Evolutionary conservation across 2,113 vertebrate species (phyloP), one percentile per base, ranked within the genome.

Genomic region (Microcebus jonahi): DNA sequence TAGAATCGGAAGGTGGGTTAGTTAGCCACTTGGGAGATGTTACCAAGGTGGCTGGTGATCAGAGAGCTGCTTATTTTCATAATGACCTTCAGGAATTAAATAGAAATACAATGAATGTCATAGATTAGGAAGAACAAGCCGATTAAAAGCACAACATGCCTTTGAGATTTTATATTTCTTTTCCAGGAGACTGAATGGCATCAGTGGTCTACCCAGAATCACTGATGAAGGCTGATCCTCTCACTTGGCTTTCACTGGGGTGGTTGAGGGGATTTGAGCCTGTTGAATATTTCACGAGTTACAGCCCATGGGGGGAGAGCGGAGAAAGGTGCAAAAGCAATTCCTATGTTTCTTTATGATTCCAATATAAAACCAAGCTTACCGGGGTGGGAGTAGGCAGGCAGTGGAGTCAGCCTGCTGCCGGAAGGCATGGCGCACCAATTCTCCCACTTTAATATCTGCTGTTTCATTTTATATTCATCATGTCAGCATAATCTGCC

Each of bases 401-500:
- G 75, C 82, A 6, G 59, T 36, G 42, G 96, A 97, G 88, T 34
- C 61, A 0, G 95, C 93, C 95, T 45, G 84, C 76, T 61, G 98
- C 98, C 89, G 0, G n/a, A 94, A 98, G 98, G 98, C 98, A 97
- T 1, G 42, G 93, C 25, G 77, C 91, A 98, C 97, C 98, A 98
- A 96, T 98, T 97, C 98, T 98, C 98, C 97, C 97, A 97, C 97
- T 99, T 99, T 98, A 98, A 98, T 99, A 99, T 98, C 91, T 96
- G 98, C 98, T 98, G 98, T 98, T 99, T 98, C 98, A 97, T 98
- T 98, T 98, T 98, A 98, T 98, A 98, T 98, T 98, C 98, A 98
- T 99, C 98, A 98, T 98, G 98, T 98, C 99, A 98, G 98, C 98
- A 95, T 98, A 98, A 99, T 99, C 98, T 98, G 98, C 98, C 98